These are phyloP conservation scores for Ctenicera cuprea DNA, from an alignment of 2,888 invertebrate species.

Conservation along the genomic window DNA sequence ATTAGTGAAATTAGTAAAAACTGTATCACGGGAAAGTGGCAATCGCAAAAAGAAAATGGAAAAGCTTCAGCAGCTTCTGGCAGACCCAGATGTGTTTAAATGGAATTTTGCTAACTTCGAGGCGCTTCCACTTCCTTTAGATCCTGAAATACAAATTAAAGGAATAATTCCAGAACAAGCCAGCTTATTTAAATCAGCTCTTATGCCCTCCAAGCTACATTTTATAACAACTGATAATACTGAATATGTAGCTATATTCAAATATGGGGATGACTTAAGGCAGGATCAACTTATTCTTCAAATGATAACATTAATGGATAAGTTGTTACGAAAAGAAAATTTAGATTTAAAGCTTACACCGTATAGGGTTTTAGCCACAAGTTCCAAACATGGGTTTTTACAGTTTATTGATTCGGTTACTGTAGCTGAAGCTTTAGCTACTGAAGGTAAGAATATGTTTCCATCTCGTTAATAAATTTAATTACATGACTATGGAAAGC, in stretches of 20 bases:
- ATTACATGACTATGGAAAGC: no score
- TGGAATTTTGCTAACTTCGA: slow-evolving; percentile 94
- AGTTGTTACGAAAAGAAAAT: slow-evolving; percentile 93
- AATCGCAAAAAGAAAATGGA: slow-evolving; percentile 95
- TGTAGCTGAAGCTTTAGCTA: slow-evolving; percentile 92
- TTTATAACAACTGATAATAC: slow-evolving; percentile 88
- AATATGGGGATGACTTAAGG: slow-evolving; percentile 97
- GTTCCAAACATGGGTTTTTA: slow-evolving; percentile 96
- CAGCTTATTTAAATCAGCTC: slow-evolving; percentile 94
- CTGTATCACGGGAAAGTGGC: slow-evolving; percentile 92
- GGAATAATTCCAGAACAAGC: slow-evolving; percentile 94
- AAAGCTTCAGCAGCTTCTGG: slow-evolving; percentile 87
- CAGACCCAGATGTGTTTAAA: slow-evolving; percentile 87
- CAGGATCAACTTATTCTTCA: slow-evolving; percentile 98
- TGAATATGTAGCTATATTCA: slow-evolving; percentile 97
- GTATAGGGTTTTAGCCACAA: slow-evolving; percentile 95
- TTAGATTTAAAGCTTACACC: slow-evolving; percentile 97
- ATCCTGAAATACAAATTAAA: slow-evolving; percentile 92
- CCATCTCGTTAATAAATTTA: no score
- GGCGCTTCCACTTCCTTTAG: slow-evolving; percentile 94
- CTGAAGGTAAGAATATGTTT: slow-evolving; percentile 77
- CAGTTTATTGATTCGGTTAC: slow-evolving; percentile 96
- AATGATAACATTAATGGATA: slow-evolving; percentile 99
- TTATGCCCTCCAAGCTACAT: slow-evolving; percentile 95
- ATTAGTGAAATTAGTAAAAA: slow-evolving; percentile 90